Base-by-base conservation (phyloP, 2,888 invertebrate species). In the Ephialtes manifestator region DNA sequence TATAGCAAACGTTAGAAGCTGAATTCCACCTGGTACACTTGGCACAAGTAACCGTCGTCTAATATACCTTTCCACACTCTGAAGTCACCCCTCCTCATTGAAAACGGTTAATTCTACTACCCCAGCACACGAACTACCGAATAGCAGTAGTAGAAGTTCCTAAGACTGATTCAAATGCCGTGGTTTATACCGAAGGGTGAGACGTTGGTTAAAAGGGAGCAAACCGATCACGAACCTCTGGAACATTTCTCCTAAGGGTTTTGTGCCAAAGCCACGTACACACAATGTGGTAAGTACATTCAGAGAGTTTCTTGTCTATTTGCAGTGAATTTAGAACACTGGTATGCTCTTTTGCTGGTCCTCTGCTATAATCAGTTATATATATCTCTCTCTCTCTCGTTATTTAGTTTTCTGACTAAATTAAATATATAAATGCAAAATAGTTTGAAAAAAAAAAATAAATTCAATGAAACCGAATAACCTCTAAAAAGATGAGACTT, bases 1-100 rank as follows among this genome's bases (percentile, higher is more conserved):
- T 46, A 24, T 7, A 10, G 58, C 15, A 60, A 60, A 74, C 46
- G 46, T 48, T 60, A 31, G 60, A 74, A 28, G 60, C 28, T 15
- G 28, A 28, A 60, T 74, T 74, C 28, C 18, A 74, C 72, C 72
- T 58, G 72, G 72, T 46, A 28, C 31, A 60, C 31, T 74, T 28
- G 60, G 60, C 46, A n/a, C 31, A n/a, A 60, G 31, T 74, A 67
- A 67, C 13, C 39, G 43, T 65, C 43, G 39, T 4, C 13, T 67
- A 8, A 20, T 43, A 48, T 10, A 43, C 39, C 39, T 43, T 48
- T 60, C 46, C 18, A 31, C 60, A 28, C 74, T 10, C 13, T 20
- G 15, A 13, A 55, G 53, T 55, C 55, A 20, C 43, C 24, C 28
- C 46, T 28, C 0, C 28, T 31, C n/a, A 28, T 46, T 43, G 74